A percentile compares a stretch with the other conserved stretches of the same genome.
phyloP scores from a whole-genome alignment of 2,797 vertebrate species.

The Danio albolineatus region DNA sequence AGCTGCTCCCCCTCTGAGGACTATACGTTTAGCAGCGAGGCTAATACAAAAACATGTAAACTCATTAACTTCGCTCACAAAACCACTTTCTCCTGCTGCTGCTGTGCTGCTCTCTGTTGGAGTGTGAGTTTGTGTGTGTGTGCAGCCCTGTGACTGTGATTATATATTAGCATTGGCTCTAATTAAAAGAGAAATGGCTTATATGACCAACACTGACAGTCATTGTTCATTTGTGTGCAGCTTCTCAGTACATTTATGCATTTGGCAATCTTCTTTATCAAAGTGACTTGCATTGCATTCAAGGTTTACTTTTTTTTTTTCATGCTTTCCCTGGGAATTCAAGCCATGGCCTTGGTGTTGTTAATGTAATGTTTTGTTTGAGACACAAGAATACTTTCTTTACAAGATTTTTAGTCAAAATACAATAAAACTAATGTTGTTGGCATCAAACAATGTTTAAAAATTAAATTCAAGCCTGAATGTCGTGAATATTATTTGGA shows the following conservation, averaged over 20 bases:
- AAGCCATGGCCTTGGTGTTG: too few species aligned
- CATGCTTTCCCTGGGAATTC: background rate
- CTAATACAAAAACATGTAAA: conserved; percentile 49
- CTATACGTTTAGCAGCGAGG: conserved; percentile 24
- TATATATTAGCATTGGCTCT: background rate
- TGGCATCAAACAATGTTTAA: too few species aligned
- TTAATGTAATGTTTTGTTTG: background rate
- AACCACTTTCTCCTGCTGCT: conserved; percentile 14
- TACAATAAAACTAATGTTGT: too few species aligned
- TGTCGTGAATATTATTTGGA: too few species aligned
- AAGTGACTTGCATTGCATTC: background rate
- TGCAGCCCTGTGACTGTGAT: background rate
- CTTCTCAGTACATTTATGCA: background rate
- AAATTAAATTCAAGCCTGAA: too few species aligned
- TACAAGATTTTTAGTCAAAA: background rate
- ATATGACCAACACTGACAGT: background rate
- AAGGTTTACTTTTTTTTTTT: background rate
- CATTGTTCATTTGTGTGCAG: background rate
- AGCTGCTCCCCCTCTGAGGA: conserved; percentile 49
- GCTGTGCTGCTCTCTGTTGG: background rate
- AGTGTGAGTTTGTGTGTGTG: background rate
- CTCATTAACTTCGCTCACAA: conserved; percentile 39
- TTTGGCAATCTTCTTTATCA: background rate
- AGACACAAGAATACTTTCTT: background rate
- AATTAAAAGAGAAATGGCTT: conserved; percentile 10